Evolutionary conservation across 2,888 invertebrate species (phyloP), one percentile per base, ranked within the genome.

Genomic region (Agrypnus murinus): DNA sequence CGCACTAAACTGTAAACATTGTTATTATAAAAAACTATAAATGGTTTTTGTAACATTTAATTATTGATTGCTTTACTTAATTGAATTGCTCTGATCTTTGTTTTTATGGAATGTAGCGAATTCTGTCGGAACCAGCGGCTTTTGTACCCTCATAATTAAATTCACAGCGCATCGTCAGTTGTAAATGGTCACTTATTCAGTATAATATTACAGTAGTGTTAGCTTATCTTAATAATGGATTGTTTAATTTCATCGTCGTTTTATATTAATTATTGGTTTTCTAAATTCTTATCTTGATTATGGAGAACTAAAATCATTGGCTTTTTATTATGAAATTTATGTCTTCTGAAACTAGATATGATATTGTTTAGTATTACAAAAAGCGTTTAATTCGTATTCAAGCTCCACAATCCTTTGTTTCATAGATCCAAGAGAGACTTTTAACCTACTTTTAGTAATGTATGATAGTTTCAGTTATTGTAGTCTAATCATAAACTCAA

Each of bases 61-160:
- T 55, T 36, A 55, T 55, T 55, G 38, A 55, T 53, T 32, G 14
- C 48, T 12, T 36, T 53, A 36, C 53, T 64, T 40, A 43, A 64
- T 64, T 53, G 55, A 31, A 55, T 64, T 64, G 40, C 32, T 34
- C 9, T 14, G 40, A 55, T 55, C 43, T 64, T 64, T 43, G 40
- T 43, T 55, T 55, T 64, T 55, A 64, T 53, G 19, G 40, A 55
- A 43, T 43, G 40, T 38, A 64, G 19, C 53, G 31, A 31, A 43
- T 64, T 40, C 25, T 40, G 53, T 12, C 50, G 53, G 40, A 40
- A 64, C 55, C 55, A 64, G 43, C 53, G 55, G 64, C 62, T 64
- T 25, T 64, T 64, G 43, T 64, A 64, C 64, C 55, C 53, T 64
- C 32, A 40, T 64, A 64, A 64, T 64, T 64, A 55, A 64, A 64